These are phyloP conservation scores for Melanophora roralis DNA, from an alignment of 2,888 invertebrate species.

Conservation along the genomic window DNA sequence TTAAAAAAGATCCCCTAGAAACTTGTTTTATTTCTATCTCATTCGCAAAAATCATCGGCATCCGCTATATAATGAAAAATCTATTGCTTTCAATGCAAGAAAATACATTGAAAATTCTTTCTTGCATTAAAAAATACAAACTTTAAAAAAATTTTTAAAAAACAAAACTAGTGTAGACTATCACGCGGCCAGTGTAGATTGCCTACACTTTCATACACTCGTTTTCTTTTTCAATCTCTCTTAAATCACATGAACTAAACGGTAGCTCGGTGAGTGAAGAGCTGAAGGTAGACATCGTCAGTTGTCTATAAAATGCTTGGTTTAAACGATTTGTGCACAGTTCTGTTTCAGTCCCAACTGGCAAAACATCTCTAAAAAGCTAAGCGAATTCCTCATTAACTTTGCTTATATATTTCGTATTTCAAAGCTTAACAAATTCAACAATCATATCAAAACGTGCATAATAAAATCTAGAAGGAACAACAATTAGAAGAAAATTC, in stretches of 20 bases:
- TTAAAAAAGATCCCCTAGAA: no score
- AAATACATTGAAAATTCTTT: no score
- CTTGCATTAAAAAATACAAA: no score
- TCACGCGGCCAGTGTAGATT: no score
- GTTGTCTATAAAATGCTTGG: slow-evolving; percentile 53
- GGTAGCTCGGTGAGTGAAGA: slow-evolving; percentile 19
- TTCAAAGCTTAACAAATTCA: background rate
- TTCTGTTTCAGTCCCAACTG: slow-evolving; percentile 61
- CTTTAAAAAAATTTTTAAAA: no score
- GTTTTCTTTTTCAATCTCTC: slow-evolving; percentile 1
- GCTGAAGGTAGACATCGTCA: background rate
- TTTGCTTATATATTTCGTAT: slow-evolving; percentile 11
- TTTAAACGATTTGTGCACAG: slow-evolving; percentile 44
- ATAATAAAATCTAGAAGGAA: slow-evolving; percentile 21
- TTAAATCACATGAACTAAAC: background rate
- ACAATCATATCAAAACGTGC: slow-evolving; percentile 15
- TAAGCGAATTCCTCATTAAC: background rate
- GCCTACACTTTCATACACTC: no score
- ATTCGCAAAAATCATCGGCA: no score
- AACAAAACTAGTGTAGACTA: no score
- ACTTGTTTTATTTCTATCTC: no score
- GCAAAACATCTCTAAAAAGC: slow-evolving; percentile 43
- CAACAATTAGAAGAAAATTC: background rate
- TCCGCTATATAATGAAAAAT: no score
- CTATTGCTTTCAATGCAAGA: no score